Evolutionary conservation across 2,888 invertebrate genomes (phyloP).

Genomic region (Cryptocheilus praepositus): DNA sequence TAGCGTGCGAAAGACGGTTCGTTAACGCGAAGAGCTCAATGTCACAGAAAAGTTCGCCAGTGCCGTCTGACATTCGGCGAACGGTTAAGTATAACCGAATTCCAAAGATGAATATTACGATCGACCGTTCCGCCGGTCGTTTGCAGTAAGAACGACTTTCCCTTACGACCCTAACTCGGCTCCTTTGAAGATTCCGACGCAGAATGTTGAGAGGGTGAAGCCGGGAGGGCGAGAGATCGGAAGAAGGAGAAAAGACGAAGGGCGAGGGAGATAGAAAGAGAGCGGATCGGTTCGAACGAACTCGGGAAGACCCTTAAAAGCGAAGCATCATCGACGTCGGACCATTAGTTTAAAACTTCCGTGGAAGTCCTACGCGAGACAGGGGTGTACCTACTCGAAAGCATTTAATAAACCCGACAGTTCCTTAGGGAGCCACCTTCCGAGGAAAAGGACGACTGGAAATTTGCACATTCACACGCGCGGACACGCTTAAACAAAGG

Average conservation of each 20-base stretch:
- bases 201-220: conserved; percentile 3
- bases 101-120: conserved; percentile 12
- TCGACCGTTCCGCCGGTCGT: conserved; percentile 23
- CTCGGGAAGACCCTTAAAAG: conserved; percentile 35
- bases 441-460: conserved; percentile 9
- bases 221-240: background rate
- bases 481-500: background rate
- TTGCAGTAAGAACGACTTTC: conserved; percentile 10
- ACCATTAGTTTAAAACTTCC: conserved; percentile 44
- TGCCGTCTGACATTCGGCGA: too few relatives aligned
- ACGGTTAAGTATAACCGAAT: conserved; percentile 4
- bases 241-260: background rate
- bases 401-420: conserved; percentile 36
- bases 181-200: conserved; percentile 7
- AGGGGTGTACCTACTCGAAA: conserved; percentile 23
- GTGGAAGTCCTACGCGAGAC: conserved; percentile 25
- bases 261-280: conserved; percentile 3
- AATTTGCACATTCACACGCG: conserved; percentile 22
- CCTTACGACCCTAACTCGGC: conserved; percentile 17
- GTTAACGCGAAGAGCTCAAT: too few relatives aligned
- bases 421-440: conserved; percentile 20
- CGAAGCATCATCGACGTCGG: conserved; percentile 40
- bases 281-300: too few relatives aligned
- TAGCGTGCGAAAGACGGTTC: too few relatives aligned
- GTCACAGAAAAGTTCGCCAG: too few relatives aligned